Percentiles rank a stretch among this genome's conserved stretches.
Evolutionary conservation across 1,140 invertebrate genomes (phyloP).

Genomic region (Listronotus oregonensis): DNA sequence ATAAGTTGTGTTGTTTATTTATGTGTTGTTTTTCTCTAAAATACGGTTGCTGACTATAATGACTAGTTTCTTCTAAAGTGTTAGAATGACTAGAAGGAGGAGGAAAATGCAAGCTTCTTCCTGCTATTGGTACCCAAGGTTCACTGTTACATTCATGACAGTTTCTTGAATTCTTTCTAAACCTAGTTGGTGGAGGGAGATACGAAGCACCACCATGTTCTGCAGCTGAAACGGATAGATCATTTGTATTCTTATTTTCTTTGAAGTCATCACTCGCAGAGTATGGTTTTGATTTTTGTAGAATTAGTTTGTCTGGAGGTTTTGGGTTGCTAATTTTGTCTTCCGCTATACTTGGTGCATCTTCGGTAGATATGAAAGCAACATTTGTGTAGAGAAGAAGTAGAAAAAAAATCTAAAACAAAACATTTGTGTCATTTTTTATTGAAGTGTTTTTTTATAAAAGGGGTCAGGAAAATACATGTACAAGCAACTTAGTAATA

Average conservation of each 20-base stretch:
- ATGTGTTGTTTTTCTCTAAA: not conserved
- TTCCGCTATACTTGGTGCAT: not conserved
- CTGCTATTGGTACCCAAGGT: conserved; percentile 76
- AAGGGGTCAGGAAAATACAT: too few relatives aligned
- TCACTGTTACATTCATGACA: conserved; percentile 66
- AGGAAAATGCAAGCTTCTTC: conserved; percentile 43
- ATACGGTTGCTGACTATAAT: conserved; percentile 1
- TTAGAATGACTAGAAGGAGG: conserved; percentile 28
- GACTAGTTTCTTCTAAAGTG: conserved; percentile 12
- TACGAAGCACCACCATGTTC: conserved; percentile 28
- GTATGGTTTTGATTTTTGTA: conserved; percentile 36
- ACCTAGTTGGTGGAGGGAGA: conserved; percentile 9
- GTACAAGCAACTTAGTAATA: too few relatives aligned
- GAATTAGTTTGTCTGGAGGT: conserved; percentile 21
- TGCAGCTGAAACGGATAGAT: conserved; percentile 30
- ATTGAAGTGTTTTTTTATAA: too few relatives aligned
- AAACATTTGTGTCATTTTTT: too few relatives aligned
- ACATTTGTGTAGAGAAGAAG: not conserved
- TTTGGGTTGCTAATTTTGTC: conserved; percentile 2
- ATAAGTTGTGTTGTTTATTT: conserved; percentile 2
- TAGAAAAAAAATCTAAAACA: conserved; percentile 14
- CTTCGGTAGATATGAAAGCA: not conserved
- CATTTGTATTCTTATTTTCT: conserved; percentile 1
- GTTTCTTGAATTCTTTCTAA: conserved; percentile 3
- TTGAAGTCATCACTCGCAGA: conserved; percentile 28